Evolutionary conservation across 2,797 vertebrate species (phyloP).

Genomic region (Microhierax caerulescens): DNA sequence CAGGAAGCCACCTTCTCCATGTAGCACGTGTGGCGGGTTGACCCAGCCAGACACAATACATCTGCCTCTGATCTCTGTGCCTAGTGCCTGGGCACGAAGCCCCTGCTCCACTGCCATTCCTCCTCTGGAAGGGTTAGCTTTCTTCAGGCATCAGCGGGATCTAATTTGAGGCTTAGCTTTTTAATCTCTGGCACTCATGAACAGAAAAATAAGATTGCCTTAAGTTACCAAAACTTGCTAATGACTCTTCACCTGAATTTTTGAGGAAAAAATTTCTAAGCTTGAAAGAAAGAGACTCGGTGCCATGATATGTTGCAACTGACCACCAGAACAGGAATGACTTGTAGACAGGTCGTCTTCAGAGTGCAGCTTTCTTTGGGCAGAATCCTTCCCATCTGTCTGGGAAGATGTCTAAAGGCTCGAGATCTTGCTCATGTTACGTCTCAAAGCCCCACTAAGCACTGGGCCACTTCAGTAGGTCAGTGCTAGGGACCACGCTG

Average conservation of each 20-base stretch:
- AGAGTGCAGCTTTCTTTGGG: background rate
- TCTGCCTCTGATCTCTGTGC: background rate
- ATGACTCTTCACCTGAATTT: background rate
- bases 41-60: accelerated
- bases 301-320: background rate
- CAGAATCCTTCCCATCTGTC: background rate
- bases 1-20: background rate
- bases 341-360: background rate
- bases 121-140: background rate
- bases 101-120: background rate
- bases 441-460: background rate
- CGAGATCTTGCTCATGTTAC: accelerated
- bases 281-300: background rate
- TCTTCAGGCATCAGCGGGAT: background rate
- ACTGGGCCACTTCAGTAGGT: background rate
- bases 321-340: background rate
- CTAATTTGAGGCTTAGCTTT: background rate
- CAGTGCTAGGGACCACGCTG: background rate
- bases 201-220: background rate
- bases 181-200: background rate
- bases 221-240: background rate
- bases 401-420: background rate
- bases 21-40: background rate
- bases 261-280: background rate
- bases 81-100: background rate